phyloP scores from a whole-genome alignment of 92 coral and sea anemone species.

The Umimayanthus kanabou region DNA sequence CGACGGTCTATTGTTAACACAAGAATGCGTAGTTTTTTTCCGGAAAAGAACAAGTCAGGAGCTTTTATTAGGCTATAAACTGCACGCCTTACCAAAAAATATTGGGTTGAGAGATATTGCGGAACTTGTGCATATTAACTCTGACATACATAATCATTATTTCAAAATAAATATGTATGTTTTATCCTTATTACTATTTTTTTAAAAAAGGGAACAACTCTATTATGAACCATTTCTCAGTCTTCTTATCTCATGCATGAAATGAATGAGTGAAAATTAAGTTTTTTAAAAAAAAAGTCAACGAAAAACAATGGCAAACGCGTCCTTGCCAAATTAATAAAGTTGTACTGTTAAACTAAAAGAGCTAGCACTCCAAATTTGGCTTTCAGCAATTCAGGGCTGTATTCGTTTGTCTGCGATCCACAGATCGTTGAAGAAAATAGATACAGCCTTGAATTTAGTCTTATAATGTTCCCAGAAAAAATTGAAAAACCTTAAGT shows the following conservation, averaged over 20 bases:
- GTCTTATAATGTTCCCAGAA: not conserved
- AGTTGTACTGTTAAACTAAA: not conserved
- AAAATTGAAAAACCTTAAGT: not conserved
- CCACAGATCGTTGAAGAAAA: not conserved
- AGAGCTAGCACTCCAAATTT: no score
- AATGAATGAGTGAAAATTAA: not conserved
- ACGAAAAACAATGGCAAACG: not conserved
- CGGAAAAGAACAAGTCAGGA: not conserved
- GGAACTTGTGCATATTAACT: no score
- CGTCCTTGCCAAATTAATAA: not conserved
- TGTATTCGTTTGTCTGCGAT: no score
- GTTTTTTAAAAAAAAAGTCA: no score
- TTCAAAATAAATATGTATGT: no score
- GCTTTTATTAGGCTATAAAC: not conserved
- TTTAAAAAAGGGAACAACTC: not conserved
- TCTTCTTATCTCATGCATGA: not conserved
- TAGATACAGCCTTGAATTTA: not conserved
- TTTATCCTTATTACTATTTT: no score
- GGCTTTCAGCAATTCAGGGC: no score
- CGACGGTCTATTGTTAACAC: not conserved
- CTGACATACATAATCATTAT: no score
- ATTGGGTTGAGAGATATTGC: not conserved
- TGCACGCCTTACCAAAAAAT: not conserved
- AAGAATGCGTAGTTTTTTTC: not conserved
- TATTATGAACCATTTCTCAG: not conserved